Conservation (phyloP, 2,888 invertebrate species). For the Protophormia terraenovae region DNA sequence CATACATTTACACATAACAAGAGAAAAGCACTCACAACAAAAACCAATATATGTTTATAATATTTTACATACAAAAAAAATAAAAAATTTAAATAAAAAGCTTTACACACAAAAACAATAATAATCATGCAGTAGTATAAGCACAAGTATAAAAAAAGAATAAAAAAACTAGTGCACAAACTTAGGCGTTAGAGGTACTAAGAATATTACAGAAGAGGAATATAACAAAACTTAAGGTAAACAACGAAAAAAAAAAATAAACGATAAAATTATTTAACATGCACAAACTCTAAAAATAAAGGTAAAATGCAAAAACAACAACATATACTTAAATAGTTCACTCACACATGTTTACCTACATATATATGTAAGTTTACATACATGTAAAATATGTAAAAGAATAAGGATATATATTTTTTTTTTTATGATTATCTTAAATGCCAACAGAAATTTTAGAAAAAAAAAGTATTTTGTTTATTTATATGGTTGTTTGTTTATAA, state of each 20-base stretch:
- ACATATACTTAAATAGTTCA: too few relatives aligned
- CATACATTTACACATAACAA: neutral
- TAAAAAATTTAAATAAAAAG: neutral
- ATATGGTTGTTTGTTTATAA: too few relatives aligned
- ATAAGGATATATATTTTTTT: too few relatives aligned
- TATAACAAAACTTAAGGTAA: neutral
- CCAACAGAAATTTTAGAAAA: too few relatives aligned
- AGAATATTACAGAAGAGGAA: neutral
- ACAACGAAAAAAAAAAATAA: neutral
- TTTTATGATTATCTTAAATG: too few relatives aligned
- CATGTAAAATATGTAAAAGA: too few relatives aligned
- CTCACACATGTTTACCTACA: too few relatives aligned
- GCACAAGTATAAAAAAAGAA: neutral
- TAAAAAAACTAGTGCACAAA: neutral
- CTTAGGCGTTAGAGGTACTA: neutral
- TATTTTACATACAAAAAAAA: neutral
- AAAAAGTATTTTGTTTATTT: too few relatives aligned
- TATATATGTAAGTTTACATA: too few relatives aligned
- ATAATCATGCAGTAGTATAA: slow-evolving; percentile 19
- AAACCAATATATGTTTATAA: neutral
- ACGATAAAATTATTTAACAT: slow-evolving; percentile 43
- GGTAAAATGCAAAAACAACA: neutral
- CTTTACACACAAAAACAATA: slow-evolving; percentile 40
- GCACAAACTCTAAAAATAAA: slow-evolving; percentile 51
- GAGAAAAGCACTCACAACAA: neutral